Conservation (phyloP, 2,113 vertebrate genomes). For the Micromys minutus region DNA sequence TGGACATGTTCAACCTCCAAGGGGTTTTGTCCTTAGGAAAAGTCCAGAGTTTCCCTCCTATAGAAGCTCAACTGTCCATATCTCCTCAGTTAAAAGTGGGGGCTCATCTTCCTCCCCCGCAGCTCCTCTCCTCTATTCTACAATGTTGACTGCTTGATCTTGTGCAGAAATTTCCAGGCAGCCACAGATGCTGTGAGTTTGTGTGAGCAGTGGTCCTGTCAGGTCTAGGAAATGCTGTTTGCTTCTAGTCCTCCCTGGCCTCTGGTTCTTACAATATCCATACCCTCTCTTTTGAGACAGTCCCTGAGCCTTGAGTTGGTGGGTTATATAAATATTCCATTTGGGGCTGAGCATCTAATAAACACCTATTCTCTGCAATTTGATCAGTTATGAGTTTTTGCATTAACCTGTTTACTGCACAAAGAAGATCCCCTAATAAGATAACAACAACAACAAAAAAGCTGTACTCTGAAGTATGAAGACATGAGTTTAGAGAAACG, state of each 20-base stretch:
- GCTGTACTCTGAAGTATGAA: not conserved
- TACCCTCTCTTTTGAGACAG: not conserved
- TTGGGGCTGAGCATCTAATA: not conserved
- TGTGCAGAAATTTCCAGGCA: not conserved
- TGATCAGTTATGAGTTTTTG: not conserved
- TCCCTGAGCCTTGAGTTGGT: not conserved
- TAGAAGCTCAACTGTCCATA: not conserved
- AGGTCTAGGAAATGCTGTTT: not conserved
- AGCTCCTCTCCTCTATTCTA: not conserved
- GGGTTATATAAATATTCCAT: not conserved
- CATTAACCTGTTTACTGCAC: not conserved
- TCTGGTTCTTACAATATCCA: not conserved
- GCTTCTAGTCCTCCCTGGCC: not conserved
- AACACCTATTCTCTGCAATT: not conserved
- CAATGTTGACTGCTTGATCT: not conserved
- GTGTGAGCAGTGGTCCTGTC: not conserved
- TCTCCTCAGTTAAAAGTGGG: not conserved
- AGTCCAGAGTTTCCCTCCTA: not conserved
- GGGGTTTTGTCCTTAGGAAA: not conserved
- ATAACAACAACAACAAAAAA: not conserved
- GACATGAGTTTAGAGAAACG: not conserved
- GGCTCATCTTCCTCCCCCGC: not conserved
- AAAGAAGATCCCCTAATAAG: not conserved
- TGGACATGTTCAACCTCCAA: not conserved
- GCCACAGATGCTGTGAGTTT: not conserved